Conservation (phyloP, 1,140 invertebrate species). For the Heliconius nattereri region DNA sequence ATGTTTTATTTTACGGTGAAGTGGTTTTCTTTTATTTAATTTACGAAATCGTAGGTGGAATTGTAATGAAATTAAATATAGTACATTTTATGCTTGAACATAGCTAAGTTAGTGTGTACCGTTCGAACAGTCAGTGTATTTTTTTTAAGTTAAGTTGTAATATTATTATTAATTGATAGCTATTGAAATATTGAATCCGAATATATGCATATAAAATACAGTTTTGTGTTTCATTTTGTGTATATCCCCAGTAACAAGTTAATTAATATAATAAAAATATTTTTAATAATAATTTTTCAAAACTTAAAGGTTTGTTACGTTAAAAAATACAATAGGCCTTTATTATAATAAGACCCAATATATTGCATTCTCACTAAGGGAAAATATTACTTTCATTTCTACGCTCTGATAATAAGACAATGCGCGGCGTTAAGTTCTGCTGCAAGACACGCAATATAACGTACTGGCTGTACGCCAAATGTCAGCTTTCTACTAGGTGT, state of each 20-base stretch:
- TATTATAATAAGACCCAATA: no score
- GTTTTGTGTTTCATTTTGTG: constrained; percentile 53
- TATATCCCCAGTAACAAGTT: not conserved
- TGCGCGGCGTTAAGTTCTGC: not conserved
- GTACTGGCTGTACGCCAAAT: no score
- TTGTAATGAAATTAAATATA: constrained; percentile 77
- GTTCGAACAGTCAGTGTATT: constrained; percentile 72
- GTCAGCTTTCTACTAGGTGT: no score
- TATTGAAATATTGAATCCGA: constrained; percentile 78
- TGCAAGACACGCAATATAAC: not conserved
- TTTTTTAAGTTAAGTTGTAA: constrained; percentile 76
- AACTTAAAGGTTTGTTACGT: no score
- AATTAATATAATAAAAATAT: no score
- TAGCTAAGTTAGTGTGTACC: constrained; percentile 74
- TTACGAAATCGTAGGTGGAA: constrained; percentile 58
- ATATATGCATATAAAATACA: constrained; percentile 80
- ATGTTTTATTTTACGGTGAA: constrained; percentile 12
- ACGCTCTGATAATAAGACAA: not conserved
- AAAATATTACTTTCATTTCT: no score
- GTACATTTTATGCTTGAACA: constrained; percentile 70
- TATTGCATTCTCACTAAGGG: no score
- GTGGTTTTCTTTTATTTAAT: constrained; percentile 45
- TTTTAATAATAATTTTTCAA: no score
- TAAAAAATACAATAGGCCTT: no score
- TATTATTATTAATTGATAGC: constrained; percentile 75